Evolutionary conservation across 2,888 invertebrate species (phyloP).

Genomic region (Cerastis rubricosa): DNA sequence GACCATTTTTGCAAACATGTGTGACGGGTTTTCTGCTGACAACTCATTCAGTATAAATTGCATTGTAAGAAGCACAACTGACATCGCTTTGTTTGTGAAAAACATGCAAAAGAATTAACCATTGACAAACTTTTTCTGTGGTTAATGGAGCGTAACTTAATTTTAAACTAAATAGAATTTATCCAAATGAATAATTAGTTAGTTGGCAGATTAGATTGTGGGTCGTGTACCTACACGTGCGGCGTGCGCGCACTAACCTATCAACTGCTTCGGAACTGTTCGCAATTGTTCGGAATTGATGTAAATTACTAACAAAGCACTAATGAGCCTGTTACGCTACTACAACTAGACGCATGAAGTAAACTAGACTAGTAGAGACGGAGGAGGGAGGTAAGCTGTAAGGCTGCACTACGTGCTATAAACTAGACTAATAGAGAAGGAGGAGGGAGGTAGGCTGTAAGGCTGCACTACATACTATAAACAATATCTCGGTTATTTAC

Average conservation of each 20-base stretch:
- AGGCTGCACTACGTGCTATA: neutral
- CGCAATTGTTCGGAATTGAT: neutral
- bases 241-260: slow-evolving; percentile 11
- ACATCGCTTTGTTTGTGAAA: neutral
- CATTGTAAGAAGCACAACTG: too few species aligned
- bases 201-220: slow-evolving; percentile 1
- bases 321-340: neutral
- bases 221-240: neutral
- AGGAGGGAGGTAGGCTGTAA: too few species aligned
- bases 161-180: slow-evolving; percentile 6
- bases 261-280: neutral
- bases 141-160: slow-evolving; percentile 6
- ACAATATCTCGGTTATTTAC: neutral
- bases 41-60: neutral
- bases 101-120: neutral
- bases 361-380: neutral
- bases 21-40: neutral
- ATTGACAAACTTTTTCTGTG: neutral
- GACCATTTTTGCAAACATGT: slow-evolving; percentile 3
- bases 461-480: neutral
- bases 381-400: neutral
- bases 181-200: slow-evolving; percentile 35
- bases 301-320: neutral
- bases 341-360: neutral
- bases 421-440: neutral